Evolutionary conservation across 2,113 vertebrate species (phyloP), one percentile per base, ranked within the genome.

Genomic region (Daboia siamensis): DNA sequence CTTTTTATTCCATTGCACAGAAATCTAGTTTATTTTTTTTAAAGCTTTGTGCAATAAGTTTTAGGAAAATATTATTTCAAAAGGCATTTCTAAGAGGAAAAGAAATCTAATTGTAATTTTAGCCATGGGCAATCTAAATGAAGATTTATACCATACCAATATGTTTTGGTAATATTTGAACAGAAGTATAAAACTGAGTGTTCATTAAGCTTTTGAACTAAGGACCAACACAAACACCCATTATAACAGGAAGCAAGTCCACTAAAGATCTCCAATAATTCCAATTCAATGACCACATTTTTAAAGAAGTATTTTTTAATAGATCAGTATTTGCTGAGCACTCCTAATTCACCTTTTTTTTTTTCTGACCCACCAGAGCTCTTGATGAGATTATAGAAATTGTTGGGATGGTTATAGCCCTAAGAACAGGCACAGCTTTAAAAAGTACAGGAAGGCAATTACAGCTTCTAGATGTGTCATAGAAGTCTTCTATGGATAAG

Each of bases 1-100:
- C 86, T 94, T 95, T 95, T 91, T 95, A 95, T 90, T 93, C 55
- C 46, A 95, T 95, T 93, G 86, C 94, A 94, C 94, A 93, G 91
- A 92, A 52, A 69, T 94, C 92, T 54, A 23, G 94, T 69, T 90
- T 91, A 87, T 15, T 26, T 48, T 91, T 94, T 91, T 93, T 44
- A 94, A 94, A 90, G 44, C 95, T 94, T 93, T 80, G 87, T 95
- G 94, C 94, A 95, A 91, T 96, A 90, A 92, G 57, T 92, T 93
- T 94, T 56, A 69, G 93, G 88, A 89, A 80, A 48, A 57, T 56
- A 91, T 48, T 51, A 26, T 87, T 92, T 39, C 84, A 86, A 54
- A 52, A 55, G 44, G 92, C 88, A 93, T 90, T 61, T 95, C 55
- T 1, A 93, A 92, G 89, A 90, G 94, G 94, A 90, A 94, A 96